A percentile compares a stretch with the other conserved stretches of the same genome.
Evolutionary conservation across 2,888 invertebrate genomes (phyloP).

Genomic region (Eledone cirrhosa): DNA sequence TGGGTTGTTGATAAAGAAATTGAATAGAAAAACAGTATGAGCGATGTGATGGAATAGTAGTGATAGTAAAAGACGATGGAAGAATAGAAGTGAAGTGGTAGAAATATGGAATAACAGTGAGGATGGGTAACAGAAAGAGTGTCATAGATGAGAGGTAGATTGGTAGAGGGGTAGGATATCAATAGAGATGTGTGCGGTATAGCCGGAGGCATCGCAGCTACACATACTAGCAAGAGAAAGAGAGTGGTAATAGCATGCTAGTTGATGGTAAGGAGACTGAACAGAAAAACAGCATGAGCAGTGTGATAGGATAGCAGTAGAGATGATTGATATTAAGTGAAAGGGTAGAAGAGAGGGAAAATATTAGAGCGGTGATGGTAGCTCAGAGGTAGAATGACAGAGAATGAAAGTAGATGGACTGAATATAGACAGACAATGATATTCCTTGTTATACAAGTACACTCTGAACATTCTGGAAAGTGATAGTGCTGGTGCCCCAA

Average conservation of each 20-base stretch:
- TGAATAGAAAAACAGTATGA: not conserved
- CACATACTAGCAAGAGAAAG: not conserved
- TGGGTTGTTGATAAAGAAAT: not conserved
- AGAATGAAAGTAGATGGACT: not conserved
- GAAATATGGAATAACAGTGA: not conserved
- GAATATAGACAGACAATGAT: too few relatives aligned
- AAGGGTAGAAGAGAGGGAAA: not conserved
- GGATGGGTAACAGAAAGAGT: too few relatives aligned
- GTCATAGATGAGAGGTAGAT: not conserved
- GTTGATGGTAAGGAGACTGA: not conserved
- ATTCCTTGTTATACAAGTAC: too few relatives aligned
- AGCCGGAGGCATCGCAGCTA: not conserved
- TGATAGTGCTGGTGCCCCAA: too few relatives aligned
- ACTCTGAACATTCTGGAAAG: too few relatives aligned
- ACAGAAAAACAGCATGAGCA: too few relatives aligned
- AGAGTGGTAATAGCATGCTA: not conserved
- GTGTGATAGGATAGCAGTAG: not conserved
- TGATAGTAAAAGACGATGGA: not conserved
- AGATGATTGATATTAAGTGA: not conserved
- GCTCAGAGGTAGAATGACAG: not conserved
- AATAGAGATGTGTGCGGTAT: too few relatives aligned
- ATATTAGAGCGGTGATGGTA: accelerated
- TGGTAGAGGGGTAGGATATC: not conserved
- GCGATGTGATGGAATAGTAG: not conserved
- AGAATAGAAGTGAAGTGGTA: not conserved